A percentile compares a stretch with the other conserved stretches of the same genome.
Conservation (phyloP, 2,888 invertebrate species). For the Nebria salina region DNA sequence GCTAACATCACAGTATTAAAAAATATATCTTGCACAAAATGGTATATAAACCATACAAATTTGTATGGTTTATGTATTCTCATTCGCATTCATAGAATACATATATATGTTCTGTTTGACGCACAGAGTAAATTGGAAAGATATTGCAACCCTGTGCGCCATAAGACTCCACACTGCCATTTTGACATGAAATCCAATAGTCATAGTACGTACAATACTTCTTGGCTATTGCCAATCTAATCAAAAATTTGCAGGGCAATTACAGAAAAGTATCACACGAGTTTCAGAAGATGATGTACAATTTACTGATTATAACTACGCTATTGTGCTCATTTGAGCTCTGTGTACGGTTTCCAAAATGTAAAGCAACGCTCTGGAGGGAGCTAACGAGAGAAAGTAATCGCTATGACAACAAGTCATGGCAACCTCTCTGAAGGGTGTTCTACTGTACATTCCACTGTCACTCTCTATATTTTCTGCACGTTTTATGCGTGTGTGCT, state of each 20-base stretch:
- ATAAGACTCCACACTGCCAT: too few species aligned
- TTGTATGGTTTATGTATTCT: too few species aligned
- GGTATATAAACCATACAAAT: too few species aligned
- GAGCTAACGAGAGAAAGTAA: slow-evolving; percentile 55
- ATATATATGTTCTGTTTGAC: too few species aligned
- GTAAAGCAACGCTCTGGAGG: not conserved
- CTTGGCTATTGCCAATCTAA: too few species aligned
- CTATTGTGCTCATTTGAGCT: not conserved
- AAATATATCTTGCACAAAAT: too few species aligned
- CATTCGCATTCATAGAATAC: too few species aligned
- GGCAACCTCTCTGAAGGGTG: slow-evolving; percentile 55
- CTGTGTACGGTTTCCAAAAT: not conserved
- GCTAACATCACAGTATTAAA: too few species aligned
- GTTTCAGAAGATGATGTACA: not conserved
- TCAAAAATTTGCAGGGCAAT: not conserved
- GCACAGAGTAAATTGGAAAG: too few species aligned
- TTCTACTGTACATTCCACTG: slow-evolving; percentile 25
- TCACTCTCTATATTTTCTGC: slow-evolving; percentile 26
- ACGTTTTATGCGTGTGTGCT: slow-evolving; percentile 26
- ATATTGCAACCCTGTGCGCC: too few species aligned
- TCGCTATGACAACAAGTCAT: slow-evolving; percentile 61
- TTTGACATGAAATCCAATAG: too few species aligned
- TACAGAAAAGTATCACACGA: not conserved
- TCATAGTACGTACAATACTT: too few species aligned
- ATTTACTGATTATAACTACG: not conserved